Base-by-base conservation (phyloP, 2,797 vertebrate species). In the Pelobates cultripes region DNA sequence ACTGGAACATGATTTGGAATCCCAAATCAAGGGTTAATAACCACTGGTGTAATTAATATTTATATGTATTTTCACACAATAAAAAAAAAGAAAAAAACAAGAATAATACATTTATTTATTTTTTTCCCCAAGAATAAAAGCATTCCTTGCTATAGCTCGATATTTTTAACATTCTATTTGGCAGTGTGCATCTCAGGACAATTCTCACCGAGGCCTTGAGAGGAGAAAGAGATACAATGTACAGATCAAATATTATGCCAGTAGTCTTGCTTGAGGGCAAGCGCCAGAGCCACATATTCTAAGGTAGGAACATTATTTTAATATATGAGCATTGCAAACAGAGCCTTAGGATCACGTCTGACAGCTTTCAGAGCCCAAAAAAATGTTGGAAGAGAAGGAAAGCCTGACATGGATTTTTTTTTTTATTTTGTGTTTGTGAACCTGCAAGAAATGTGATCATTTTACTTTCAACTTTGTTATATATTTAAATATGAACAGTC, bases 221-320 rank as follows among this genome's bases (percentile, higher is more conserved):
- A 84, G 42, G 45, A 84, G 73, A 79, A 57, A 75, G 72, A 84
- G 70, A 82, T 69, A 51, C 67, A 75, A 66, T 72, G 67, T 79
- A 79, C 67, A 70, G 67, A 79, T 84, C 77, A 84, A 84, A 70
- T 75, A 79, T 75, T 84, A 42, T 75, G 82, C 82, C 73, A 55
- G 70, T 44, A 76, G 82, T 66, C 57, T 79, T 43, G 82, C 82
- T 75, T 40, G 55, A 75, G 82, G 82, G 77, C 77, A 84, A 71
- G 45, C 77, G 44, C 82, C 82, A 84, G 72, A 79, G 55, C 66
- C 75, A 71, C 64, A 66, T 70, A 78, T 74, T 51, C 53, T 51
- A 61, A 77, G 66, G 66, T 61, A 70, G 61, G 72, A 78, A 84
- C 66, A 79, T 84, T 72, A 84, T 84, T 84, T 66, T 69, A 70